Conservation (phyloP, 2,888 invertebrate genomes). For the Lithophane ornitopus region DNA sequence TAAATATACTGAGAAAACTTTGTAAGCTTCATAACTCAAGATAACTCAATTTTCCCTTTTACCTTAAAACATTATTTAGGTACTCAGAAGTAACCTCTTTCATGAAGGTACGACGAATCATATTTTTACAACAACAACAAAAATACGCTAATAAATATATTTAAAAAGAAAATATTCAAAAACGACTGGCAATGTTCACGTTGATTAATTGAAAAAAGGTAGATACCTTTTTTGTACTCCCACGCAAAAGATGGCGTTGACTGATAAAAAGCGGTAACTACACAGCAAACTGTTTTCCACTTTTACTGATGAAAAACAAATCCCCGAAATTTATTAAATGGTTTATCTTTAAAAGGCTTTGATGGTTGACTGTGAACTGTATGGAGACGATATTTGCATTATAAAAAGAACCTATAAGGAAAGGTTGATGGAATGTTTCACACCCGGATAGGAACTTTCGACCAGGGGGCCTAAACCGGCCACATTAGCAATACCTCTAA, state of each 20-base stretch:
- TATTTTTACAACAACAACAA: background rate
- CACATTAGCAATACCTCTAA: no score
- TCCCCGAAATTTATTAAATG: slow-evolving; percentile 20
- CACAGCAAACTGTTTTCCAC: slow-evolving; percentile 32
- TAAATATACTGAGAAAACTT: slow-evolving; percentile 5
- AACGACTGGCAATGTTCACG: slow-evolving; percentile 31
- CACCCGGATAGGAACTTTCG: background rate
- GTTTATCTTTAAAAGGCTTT: slow-evolving; percentile 19
- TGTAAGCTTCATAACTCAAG: background rate
- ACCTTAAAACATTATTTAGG: slow-evolving; percentile 6
- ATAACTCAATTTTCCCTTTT: slow-evolving; percentile 4
- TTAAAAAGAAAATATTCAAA: slow-evolving; percentile 35
- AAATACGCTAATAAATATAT: slow-evolving; percentile 26
- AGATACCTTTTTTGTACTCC: slow-evolving; percentile 36
- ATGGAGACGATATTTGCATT: background rate
- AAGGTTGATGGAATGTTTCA: background rate
- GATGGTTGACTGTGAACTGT: slow-evolving; percentile 4
- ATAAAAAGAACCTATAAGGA: accelerated
- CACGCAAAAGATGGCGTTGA: slow-evolving; percentile 36
- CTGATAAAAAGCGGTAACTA: slow-evolving; percentile 43
- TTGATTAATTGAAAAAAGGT: slow-evolving; percentile 44
- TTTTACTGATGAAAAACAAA: slow-evolving; percentile 40
- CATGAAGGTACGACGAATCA: background rate
- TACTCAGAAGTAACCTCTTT: background rate
- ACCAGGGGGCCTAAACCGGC: no score